A percentile compares a stretch with the other conserved stretches of the same genome.
These are phyloP conservation scores for Paralichthys olivaceus DNA, from an alignment of 2,113 vertebrate genomes.

Conservation along the genomic window DNA sequence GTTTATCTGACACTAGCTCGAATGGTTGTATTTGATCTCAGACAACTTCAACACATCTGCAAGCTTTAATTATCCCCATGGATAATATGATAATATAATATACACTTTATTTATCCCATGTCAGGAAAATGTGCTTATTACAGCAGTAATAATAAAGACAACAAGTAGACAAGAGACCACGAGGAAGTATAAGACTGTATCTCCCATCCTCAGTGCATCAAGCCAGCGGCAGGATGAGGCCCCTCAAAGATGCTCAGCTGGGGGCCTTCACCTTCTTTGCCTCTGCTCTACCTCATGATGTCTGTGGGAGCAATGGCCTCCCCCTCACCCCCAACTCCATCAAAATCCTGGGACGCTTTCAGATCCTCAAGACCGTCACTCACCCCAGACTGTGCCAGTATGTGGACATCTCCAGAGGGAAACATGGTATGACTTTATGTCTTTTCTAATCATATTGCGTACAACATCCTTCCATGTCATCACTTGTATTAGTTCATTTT, in stretches of 20 bases:
- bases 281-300: slow-evolving; percentile 95
- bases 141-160: too few species aligned
- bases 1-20: not conserved
- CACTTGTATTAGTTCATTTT: not conserved
- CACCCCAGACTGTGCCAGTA: slow-evolving; percentile 97
- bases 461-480: not conserved
- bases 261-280: slow-evolving; percentile 98
- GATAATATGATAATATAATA: too few species aligned
- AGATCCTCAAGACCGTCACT: slow-evolving; percentile 95
- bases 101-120: too few species aligned
- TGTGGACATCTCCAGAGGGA: slow-evolving; percentile 95
- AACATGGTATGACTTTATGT: slow-evolving; percentile 87
- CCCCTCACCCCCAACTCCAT: slow-evolving; percentile 99
- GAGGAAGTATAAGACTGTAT: too few species aligned
- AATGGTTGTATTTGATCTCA: not conserved
- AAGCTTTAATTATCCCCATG: too few species aligned
- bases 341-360: slow-evolving; percentile 97
- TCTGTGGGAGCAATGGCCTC: slow-evolving; percentile 98
- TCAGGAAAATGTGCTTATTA: too few species aligned
- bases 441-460: not conserved
- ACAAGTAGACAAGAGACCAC: too few species aligned
- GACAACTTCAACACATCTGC: not conserved
- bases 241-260: slow-evolving; percentile 90
- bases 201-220: not conserved
- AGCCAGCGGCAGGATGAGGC: slow-evolving; percentile 84